Percentiles rank a stretch among this genome's conserved stretches.
These are phyloP conservation scores for Laspeyria flexula DNA, from an alignment of 2,888 invertebrate species.

Conservation along the genomic window DNA sequence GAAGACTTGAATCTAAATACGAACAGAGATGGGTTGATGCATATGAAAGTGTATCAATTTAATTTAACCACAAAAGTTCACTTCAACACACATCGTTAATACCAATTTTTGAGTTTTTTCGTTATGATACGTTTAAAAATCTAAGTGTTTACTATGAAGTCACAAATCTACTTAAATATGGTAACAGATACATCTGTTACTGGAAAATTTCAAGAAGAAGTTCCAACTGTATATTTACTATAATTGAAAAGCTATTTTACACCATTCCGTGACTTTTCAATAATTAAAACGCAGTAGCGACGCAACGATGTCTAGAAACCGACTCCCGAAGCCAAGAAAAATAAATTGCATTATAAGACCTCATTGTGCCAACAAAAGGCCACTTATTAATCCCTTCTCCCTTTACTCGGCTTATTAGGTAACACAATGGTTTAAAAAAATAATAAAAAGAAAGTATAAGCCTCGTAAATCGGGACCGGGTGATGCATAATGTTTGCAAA, in stretches of 20 bases:
- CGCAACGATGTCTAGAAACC: not conserved
- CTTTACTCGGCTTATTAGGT: constrained; percentile 43
- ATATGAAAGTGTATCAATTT: too few relatives aligned
- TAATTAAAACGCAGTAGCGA: not conserved
- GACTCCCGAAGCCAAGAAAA: not conserved
- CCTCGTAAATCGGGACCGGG: constrained; percentile 49
- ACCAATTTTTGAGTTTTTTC: too few relatives aligned
- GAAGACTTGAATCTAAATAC: too few relatives aligned
- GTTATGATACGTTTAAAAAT: too few relatives aligned
- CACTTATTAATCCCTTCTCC: constrained; percentile 34
- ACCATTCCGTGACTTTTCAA: not conserved
- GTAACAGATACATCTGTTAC: too few relatives aligned
- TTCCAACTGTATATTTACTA: not conserved
- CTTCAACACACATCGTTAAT: too few relatives aligned
- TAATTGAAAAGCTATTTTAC: not conserved
- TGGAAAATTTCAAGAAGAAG: too few relatives aligned
- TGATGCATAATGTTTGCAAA: constrained; percentile 68
- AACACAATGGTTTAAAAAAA: constrained; percentile 45
- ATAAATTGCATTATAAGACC: constrained; percentile 10
- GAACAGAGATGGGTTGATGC: too few relatives aligned
- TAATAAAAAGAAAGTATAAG: constrained; percentile 25
- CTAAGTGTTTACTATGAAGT: too few relatives aligned
- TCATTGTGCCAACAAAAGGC: constrained; percentile 22
- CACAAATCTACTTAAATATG: too few relatives aligned
- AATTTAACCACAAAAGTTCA: too few relatives aligned